Evolutionary conservation across 2,797 vertebrate genomes (phyloP), one percentile per base, ranked within the genome.

Genomic region (Steatocranus sp.): DNA sequence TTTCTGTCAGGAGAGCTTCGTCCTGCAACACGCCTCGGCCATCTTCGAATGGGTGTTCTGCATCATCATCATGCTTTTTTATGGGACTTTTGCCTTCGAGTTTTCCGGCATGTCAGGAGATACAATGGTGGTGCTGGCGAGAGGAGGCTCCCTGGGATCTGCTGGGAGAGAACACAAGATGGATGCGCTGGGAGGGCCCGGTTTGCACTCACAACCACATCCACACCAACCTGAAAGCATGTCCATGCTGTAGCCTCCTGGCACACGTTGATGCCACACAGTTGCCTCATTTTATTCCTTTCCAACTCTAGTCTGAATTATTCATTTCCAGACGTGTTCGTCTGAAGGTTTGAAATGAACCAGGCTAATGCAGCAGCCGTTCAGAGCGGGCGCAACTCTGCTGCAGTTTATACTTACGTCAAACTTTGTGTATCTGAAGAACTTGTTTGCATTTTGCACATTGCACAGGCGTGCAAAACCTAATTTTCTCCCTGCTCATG

Each of bases 31-130:
- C 8, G 92, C 96, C 2, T 96, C 97, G 0, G 97, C 97, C 88
- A 95, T 97, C 86, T 97, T 96, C 0, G 97, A 97, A 79, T 97
- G 97, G 97, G 90, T 97, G 56, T 97, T 97, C 92, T 97, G 96
- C 48, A 94, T 97, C 88, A 96, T 96, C 85, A 86, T 96, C 88
- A 97, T 97, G 94, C 93, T 97, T 78, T 97, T 97, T 94, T 97
- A 96, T 3, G 97, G 97, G 82, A 97, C 97, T 0, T 97, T 97
- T 58, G 95, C 96, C 83, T 97, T 96, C 2, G 97, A 97, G 93
- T 97, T 97, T 38, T 93, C 95, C 66, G 81, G 93, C 81, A 95
- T 97, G 86, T 97, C 97, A 6, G 91, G 94, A 11, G 95, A 95
- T 73, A 97, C 97, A 41, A 94, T 97, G 92, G 94, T 95, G 81